These are phyloP conservation scores for Rhizoglyphus robini DNA, from an alignment of 1,140 invertebrate genomes.

Conservation along the genomic window DNA sequence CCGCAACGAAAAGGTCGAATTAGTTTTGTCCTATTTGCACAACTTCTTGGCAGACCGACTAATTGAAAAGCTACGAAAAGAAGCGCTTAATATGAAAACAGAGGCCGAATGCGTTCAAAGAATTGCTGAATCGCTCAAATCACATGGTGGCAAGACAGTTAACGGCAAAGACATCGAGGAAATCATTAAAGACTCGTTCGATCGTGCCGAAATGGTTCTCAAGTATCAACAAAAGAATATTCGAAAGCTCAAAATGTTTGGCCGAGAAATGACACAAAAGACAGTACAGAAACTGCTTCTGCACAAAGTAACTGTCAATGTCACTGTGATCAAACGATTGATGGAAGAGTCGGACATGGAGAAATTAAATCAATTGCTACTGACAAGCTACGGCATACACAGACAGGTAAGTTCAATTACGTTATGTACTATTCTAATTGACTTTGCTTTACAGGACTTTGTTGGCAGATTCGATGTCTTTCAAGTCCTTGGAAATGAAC, in stretches of 20 bases:
- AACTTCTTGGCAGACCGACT: not conserved
- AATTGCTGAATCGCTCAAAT: not conserved
- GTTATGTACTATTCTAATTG: not conserved
- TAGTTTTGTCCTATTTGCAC: not conserved
- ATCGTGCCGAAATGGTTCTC: not conserved
- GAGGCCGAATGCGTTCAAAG: not conserved
- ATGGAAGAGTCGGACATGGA: not conserved
- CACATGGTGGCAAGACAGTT: not conserved
- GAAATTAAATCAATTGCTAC: not conserved
- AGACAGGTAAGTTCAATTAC: not conserved
- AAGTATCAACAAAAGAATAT: slow-evolving; percentile 11
- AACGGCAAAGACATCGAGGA: not conserved
- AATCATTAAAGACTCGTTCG: slow-evolving; percentile 7
- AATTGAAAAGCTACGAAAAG: not conserved
- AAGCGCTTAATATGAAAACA: not conserved
- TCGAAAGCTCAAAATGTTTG: not conserved
- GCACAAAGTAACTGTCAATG: not conserved
- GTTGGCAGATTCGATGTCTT: slow-evolving; percentile 13
- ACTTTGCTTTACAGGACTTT: not conserved
- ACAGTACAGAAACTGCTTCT: not conserved
- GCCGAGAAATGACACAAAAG: not conserved
- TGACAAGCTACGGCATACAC: not conserved
- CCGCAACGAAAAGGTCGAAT: slow-evolving; percentile 3
- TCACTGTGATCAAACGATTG: not conserved
- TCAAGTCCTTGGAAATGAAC: not conserved